These are phyloP conservation scores for Epicampocera succincta DNA, from an alignment of 2,888 invertebrate species.

Conservation along the genomic window DNA sequence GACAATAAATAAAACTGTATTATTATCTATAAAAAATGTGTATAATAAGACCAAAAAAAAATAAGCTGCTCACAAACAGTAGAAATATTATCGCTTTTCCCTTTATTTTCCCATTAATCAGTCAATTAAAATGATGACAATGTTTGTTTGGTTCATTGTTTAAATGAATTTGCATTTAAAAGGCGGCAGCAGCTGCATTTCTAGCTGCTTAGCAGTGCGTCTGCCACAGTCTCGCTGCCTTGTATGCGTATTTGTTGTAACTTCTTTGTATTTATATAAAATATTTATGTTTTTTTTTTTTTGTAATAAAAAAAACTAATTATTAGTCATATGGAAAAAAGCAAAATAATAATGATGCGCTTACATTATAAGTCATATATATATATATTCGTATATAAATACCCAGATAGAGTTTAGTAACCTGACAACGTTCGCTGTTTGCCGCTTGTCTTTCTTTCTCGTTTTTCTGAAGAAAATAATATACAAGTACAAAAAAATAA, in stretches of 20 bases:
- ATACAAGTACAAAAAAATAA: constrained; percentile 19
- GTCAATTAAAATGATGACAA: constrained; percentile 18
- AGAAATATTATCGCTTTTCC: neutral
- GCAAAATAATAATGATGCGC: constrained; percentile 14
- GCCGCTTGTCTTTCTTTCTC: constrained; percentile 8
- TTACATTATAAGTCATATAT: constrained; percentile 16
- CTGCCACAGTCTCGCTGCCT: constrained; percentile 6
- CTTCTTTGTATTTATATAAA: neutral
- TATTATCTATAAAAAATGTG: no score
- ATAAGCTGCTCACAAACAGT: neutral
- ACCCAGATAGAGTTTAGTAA: constrained; percentile 55
- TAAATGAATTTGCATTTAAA: constrained; percentile 12
- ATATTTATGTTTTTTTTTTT: neutral
- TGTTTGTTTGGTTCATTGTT: constrained; percentile 4
- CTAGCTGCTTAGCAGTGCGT: neutral
- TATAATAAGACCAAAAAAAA: neutral
- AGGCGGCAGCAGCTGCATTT: neutral
- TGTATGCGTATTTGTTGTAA: constrained; percentile 9
- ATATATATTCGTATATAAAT: neutral
- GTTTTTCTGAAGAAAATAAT: constrained; percentile 14
- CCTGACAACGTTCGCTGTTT: constrained; percentile 36
- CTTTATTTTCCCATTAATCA: constrained; percentile 21
- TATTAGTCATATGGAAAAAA: constrained; percentile 45
- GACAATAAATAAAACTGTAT: no score
- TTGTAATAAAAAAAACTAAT: constrained; percentile 21